These are phyloP conservation scores for Galaxea fascicularis DNA, from an alignment of 92 coral and sea anemone species.

Conservation along the genomic window DNA sequence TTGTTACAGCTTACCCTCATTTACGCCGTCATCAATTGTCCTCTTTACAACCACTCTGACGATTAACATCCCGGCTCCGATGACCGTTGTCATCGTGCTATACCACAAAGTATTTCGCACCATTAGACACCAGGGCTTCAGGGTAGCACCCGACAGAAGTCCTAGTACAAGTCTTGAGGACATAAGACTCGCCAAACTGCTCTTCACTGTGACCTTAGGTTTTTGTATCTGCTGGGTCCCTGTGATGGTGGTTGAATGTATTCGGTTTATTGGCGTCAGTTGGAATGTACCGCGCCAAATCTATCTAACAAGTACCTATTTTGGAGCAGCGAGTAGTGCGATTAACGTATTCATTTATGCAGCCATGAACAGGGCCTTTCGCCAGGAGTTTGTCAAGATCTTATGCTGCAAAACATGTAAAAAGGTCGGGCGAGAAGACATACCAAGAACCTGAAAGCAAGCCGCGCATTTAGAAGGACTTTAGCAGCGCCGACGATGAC, in stretches of 20 bases:
- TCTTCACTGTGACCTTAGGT: conserved; percentile 39
- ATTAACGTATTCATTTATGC: conserved; percentile 52
- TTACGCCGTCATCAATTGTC: conserved; percentile 19
- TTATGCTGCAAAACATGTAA: conserved; percentile 1
- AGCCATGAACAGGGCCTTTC: conserved; percentile 63
- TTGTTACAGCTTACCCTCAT: conserved; percentile 42
- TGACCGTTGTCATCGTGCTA: conserved; percentile 35
- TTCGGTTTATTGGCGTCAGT: conserved; percentile 16
- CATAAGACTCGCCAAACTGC: conserved; percentile 42
- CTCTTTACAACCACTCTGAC: conserved; percentile 36
- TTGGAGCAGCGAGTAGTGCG: conserved; percentile 53
- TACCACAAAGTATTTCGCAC: conserved; percentile 50
- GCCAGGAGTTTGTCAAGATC: conserved; percentile 46
- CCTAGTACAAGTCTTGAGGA: conserved; percentile 34
- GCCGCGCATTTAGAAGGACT: too few relatives aligned
- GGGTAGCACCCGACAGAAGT: conserved; percentile 26
- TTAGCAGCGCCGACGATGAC: too few relatives aligned
- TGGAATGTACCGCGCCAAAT: conserved; percentile 52
- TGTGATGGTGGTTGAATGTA: conserved; percentile 48
- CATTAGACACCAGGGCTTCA: conserved; percentile 24
- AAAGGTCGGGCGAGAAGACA: background rate
- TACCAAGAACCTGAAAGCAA: too few relatives aligned
- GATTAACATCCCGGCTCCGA: conserved; percentile 29
- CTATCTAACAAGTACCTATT: conserved; percentile 30
- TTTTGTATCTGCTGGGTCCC: conserved; percentile 54